Evolutionary conservation across 1,140 invertebrate species (phyloP), one percentile per base, ranked within the genome.

Genomic region (Eurosta solidaginis): DNA sequence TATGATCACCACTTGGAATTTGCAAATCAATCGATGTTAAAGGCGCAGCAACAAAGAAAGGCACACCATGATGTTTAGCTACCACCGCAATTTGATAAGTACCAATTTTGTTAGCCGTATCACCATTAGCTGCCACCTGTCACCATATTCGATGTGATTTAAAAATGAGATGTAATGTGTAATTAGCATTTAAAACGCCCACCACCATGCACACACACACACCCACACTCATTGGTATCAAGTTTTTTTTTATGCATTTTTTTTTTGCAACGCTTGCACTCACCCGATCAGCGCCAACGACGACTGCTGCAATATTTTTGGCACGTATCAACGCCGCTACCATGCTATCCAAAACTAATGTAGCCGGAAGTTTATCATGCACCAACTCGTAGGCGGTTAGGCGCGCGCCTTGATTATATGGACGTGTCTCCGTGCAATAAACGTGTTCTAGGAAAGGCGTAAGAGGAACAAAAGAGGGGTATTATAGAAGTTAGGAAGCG

Each of bases 91-190:
- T 94, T 92, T 97, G 96, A 88, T 98, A 99, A 22, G 98, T 99
- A 80, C 98, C 98, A 87, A 99, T 98, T 93, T 99, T 99, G 87
- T 99, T 99, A 1, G 98, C 98, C 2, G 98, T 99, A 88, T 99
- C 98, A 2, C 98, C 98, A 89, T 99, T 99, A 1, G 93, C 91
- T 17, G 94, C 96, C 33, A 98, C 91, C 92, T 92, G 29, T 77
- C 40, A 76, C 33, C 29, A 12, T n/a, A n/a, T n/a, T n/a, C n/a
- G n/a, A 49, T 36, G 44, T 17, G 40, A 42, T 29, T 44, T 27
- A 63, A 74, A 1, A 20, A 59, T 68, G n/a, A 44, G 52, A 40
- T 47, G 76, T 20, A 25, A 73, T 63, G 42, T 77, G 49, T 42
- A 36, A 74, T 47, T 44, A 74, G 44, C 40, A 74, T 74, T 47